Evolutionary conservation across 2,888 invertebrate genomes (phyloP).

Genomic region (Caenorhabditis panamensis): DNA sequence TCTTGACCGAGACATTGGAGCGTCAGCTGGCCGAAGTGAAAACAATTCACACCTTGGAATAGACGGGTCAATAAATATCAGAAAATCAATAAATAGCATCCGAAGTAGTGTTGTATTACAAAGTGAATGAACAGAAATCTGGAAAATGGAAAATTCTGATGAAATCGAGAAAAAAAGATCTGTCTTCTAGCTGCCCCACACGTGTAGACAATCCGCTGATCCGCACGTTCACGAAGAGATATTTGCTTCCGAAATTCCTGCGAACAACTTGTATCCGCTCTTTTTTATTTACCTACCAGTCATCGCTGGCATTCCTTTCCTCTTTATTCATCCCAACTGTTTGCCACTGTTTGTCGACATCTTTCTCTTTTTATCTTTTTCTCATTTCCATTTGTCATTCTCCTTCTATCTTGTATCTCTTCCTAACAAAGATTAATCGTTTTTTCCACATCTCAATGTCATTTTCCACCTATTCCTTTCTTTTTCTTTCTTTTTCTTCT

Average conservation of each 20-base stretch:
- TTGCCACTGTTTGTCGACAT: background rate
- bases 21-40: background rate
- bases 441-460: background rate
- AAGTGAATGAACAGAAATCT: too few species aligned
- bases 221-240: background rate
- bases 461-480: background rate
- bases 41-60: too few species aligned
- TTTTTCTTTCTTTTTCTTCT: background rate
- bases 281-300: background rate
- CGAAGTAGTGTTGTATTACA: too few species aligned
- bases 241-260: background rate
- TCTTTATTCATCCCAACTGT: background rate
- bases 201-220: background rate
- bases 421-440: constrained; percentile 7
- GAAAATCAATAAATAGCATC: too few species aligned
- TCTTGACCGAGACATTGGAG: background rate
- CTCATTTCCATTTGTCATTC: background rate
- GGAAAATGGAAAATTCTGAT: too few species aligned
- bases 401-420: background rate
- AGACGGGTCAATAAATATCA: too few species aligned
- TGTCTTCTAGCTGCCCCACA: too few species aligned
- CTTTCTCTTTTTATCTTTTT: background rate
- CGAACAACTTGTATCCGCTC: constrained; percentile 11
- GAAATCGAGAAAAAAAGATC: too few species aligned
- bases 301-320: constrained; percentile 1